Percentiles rank a stretch among this genome's conserved stretches.
Evolutionary conservation across 2,113 vertebrate genomes (phyloP).

Genomic region (Asarcornis scutulata): DNA sequence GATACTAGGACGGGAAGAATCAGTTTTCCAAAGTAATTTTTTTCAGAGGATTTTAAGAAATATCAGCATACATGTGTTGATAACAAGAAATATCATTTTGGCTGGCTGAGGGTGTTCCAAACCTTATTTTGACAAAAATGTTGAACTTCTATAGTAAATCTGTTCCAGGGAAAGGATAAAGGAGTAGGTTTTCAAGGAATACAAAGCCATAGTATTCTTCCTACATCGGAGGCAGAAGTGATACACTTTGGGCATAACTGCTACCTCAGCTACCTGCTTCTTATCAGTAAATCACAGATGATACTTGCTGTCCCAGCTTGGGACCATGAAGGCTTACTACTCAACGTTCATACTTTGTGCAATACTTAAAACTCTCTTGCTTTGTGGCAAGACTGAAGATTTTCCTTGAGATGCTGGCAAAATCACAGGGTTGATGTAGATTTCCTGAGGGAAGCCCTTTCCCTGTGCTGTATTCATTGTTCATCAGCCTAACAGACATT

Average conservation of each 20-base stretch:
- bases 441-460: not conserved
- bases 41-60: not conserved
- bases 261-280: not conserved
- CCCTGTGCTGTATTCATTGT: not conserved
- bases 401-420: not conserved
- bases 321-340: not conserved
- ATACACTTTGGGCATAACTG: not conserved
- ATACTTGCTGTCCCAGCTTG: not conserved
- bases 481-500: not conserved
- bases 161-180: not conserved
- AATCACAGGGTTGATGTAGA: not conserved
- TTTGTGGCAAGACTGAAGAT: not conserved
- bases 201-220: not conserved
- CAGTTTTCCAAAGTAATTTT: not conserved
- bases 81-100: not conserved
- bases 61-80: not conserved
- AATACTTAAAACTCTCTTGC: not conserved
- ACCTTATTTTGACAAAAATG: not conserved
- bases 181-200: not conserved
- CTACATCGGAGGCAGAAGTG: not conserved
- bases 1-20: not conserved
- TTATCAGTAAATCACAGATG: not conserved
- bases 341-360: not conserved
- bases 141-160: not conserved
- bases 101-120: not conserved